These are phyloP conservation scores for Danio kyathit DNA, from an alignment of 2,797 vertebrate genomes.

Conservation along the genomic window DNA sequence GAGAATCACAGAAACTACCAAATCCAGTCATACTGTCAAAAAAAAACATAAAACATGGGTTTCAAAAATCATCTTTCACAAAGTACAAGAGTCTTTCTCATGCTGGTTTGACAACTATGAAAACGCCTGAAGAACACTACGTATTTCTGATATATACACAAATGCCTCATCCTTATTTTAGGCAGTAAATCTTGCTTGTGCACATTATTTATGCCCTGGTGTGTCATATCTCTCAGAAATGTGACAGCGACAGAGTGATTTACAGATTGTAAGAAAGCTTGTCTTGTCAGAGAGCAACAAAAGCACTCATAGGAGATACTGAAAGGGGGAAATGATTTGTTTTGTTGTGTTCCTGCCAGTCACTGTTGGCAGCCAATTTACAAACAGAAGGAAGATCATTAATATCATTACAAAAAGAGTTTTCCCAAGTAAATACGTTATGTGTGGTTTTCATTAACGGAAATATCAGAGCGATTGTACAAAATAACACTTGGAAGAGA, in stretches of 20 bases:
- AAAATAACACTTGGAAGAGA: slow-evolving; percentile 17
- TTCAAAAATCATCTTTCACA: neutral
- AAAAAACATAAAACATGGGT: neutral
- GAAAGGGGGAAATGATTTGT: neutral
- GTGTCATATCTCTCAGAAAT: slow-evolving; percentile 13
- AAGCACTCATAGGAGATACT: slow-evolving; percentile 12
- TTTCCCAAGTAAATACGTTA: slow-evolving; percentile 1
- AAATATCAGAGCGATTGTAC: slow-evolving; percentile 12
- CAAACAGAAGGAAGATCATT: neutral
- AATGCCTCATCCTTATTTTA: slow-evolving; percentile 5
- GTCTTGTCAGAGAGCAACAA: slow-evolving; percentile 20
- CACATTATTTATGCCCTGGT: slow-evolving; percentile 7
- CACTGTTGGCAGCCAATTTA: slow-evolving; percentile 6
- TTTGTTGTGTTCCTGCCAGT: slow-evolving; percentile 24
- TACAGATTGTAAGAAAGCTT: slow-evolving; percentile 7
- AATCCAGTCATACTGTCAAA: neutral
- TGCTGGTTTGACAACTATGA: neutral
- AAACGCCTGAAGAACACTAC: slow-evolving; percentile 7
- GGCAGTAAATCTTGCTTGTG: slow-evolving; percentile 17
- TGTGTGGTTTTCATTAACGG: neutral
- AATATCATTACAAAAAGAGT: slow-evolving; percentile 27
- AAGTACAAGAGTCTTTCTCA: slow-evolving; percentile 7
- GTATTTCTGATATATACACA: neutral
- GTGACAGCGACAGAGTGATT: neutral
- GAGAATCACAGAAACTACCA: slow-evolving; percentile 7